These are phyloP conservation scores for Parambassis ranga DNA, from an alignment of 2,797 vertebrate genomes.

Conservation along the genomic window DNA sequence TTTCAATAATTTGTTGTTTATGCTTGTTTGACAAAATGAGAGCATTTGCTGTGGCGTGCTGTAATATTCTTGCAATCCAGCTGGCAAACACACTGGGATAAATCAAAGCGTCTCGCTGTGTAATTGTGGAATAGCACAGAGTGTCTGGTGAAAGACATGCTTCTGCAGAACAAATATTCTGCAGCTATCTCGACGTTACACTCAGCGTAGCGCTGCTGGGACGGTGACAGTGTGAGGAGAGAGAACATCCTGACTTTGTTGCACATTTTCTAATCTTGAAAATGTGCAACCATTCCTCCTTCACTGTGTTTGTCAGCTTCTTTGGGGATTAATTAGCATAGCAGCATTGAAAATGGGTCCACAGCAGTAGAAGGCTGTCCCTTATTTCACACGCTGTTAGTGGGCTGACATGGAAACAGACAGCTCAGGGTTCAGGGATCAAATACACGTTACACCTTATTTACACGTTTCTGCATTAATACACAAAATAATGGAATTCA, in stretches of 20 bases:
- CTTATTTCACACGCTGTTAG: slow-evolving; percentile 9
- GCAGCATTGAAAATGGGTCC: slow-evolving; percentile 21
- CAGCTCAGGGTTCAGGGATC: not conserved
- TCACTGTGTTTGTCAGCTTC: slow-evolving; percentile 44
- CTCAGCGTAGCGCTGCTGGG: slow-evolving; percentile 14
- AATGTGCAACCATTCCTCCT: slow-evolving; percentile 22
- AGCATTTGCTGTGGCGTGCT: slow-evolving; percentile 9
- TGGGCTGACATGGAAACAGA: not conserved
- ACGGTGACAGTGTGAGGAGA: slow-evolving; percentile 35
- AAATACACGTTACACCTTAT: too few species aligned
- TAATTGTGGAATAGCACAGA: slow-evolving; percentile 8
- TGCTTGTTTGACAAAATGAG: slow-evolving; percentile 25
- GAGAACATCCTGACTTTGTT: slow-evolving; percentile 42
- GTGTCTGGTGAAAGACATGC: slow-evolving; percentile 1
- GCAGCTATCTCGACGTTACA: slow-evolving; percentile 6
- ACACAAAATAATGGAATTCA: too few species aligned
- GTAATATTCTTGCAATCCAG: slow-evolving; percentile 11
- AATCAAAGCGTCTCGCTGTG: slow-evolving; percentile 13
- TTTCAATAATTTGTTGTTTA: slow-evolving; percentile 7
- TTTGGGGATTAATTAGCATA: slow-evolving; percentile 56
- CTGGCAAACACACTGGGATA: slow-evolving; percentile 13
- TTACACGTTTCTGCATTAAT: too few species aligned
- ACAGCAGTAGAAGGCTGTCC: slow-evolving; percentile 16
- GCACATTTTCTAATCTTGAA: slow-evolving; percentile 46
- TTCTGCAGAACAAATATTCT: slow-evolving; percentile 31